Conservation (phyloP, 2,113 vertebrate species). For the Corapipo altera region DNA sequence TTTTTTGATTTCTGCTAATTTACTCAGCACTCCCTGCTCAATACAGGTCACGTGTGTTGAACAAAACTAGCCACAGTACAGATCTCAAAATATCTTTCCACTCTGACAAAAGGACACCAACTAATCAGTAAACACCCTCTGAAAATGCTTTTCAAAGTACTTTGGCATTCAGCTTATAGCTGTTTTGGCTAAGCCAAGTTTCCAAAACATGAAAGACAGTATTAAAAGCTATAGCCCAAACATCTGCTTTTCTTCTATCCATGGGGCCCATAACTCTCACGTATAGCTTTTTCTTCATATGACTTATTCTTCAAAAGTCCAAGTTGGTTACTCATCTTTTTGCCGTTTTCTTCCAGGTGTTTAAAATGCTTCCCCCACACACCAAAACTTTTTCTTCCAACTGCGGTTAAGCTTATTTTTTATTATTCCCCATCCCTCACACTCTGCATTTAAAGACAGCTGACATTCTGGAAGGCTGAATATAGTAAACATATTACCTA, state of each 20-base stretch:
- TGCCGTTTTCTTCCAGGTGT: neutral
- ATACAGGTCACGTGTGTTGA: neutral
- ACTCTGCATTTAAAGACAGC: neutral
- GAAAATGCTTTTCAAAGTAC: neutral
- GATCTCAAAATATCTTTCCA: neutral
- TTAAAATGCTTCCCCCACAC: neutral
- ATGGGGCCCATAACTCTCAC: neutral
- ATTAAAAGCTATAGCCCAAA: neutral
- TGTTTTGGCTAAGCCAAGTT: neutral
- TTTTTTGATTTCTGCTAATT: neutral
- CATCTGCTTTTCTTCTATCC: neutral
- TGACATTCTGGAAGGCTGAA: neutral
- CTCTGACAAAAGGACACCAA: neutral
- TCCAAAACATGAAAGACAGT: neutral
- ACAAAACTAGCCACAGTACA: neutral
- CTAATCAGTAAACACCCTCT: neutral
- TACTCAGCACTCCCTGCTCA: neutral
- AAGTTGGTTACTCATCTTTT: neutral
- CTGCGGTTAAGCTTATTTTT: neutral
- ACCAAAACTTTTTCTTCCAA: neutral
- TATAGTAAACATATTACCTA: neutral
- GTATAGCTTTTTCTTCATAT: neutral
- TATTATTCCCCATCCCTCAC: neutral
- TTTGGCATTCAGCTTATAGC: neutral
- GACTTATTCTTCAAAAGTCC: neutral